Conservation (phyloP, 2,888 invertebrate species). For the Scaptomyza reducta region DNA sequence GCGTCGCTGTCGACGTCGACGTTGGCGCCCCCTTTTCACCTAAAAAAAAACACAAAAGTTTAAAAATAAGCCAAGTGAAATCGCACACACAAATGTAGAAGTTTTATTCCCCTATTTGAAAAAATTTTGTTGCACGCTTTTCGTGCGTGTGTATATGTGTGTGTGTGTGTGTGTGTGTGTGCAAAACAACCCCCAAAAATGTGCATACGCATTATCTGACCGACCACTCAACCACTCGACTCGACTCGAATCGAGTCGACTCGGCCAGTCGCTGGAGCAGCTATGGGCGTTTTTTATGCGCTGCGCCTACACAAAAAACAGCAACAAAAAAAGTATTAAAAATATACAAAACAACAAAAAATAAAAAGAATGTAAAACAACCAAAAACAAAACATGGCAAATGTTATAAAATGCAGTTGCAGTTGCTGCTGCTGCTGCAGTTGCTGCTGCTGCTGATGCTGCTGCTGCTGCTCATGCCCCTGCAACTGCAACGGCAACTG, state of each 20-base stretch:
- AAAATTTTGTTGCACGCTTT: conserved; percentile 55
- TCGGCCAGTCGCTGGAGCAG: conserved; percentile 60
- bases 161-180: conserved; percentile 31
- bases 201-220: conserved; percentile 50
- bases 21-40: not conserved
- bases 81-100: conserved; percentile 64
- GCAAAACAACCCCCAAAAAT: conserved; percentile 76
- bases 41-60: conserved; percentile 37
- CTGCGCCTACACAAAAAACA: conserved; percentile 34
- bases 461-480: conserved; percentile 15
- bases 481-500: conserved; percentile 15
- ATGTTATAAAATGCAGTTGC: conserved; percentile 39
- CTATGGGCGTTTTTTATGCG: conserved; percentile 74
- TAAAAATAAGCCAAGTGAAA: conserved; percentile 74
- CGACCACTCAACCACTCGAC: conserved; percentile 32
- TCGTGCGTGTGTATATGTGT: conserved; percentile 52
- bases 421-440: conserved; percentile 7
- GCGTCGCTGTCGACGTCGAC: conserved; percentile 3
- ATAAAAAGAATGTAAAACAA: conserved; percentile 17
- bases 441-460: conserved; percentile 1
- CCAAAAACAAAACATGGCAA: conserved; percentile 22
- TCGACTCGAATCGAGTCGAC: conserved; percentile 21
- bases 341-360: conserved; percentile 15
- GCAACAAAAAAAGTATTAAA: not conserved
- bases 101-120: conserved; percentile 80